Evolutionary conservation across 2,888 invertebrate species (phyloP).

Genomic region (Andrena bucephala): DNA sequence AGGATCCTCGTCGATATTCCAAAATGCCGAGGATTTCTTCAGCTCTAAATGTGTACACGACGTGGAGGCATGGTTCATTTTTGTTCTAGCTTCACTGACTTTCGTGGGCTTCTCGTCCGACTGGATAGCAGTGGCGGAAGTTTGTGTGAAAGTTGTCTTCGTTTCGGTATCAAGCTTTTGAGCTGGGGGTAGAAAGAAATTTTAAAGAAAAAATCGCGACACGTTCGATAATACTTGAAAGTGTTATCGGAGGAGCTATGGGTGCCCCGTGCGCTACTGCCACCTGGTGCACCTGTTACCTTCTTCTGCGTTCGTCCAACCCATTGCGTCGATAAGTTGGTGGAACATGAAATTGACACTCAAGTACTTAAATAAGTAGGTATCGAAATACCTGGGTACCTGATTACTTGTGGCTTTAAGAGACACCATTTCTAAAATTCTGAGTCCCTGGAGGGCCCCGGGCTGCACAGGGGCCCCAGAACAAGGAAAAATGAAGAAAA

Average conservation of each 20-base stretch:
- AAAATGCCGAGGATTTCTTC: constrained; percentile 45
- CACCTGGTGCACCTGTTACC: constrained; percentile 29
- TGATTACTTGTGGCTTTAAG: no score
- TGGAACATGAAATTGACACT: background rate
- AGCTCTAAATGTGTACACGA: constrained; percentile 24
- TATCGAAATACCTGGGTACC: no score
- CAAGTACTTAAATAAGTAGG: no score
- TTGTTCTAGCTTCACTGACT: background rate
- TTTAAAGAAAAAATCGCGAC: background rate
- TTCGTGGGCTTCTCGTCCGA: background rate
- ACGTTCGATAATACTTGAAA: background rate
- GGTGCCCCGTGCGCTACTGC: constrained; percentile 50
- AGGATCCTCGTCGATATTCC: constrained; percentile 65
- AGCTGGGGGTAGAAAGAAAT: background rate
- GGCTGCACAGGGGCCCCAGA: no score
- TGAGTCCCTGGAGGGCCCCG: no score
- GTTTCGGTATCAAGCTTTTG: background rate
- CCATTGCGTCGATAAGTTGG: background rate
- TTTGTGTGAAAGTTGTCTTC: constrained; percentile 39
- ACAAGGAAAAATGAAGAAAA: no score
- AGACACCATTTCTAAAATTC: no score
- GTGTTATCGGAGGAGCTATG: constrained; percentile 54
- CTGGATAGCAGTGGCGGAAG: background rate
- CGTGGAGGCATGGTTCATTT: background rate
- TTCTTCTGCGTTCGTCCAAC: no score